Conservation (phyloP, 2,113 vertebrate genomes). For the Pholis gunnellus region DNA sequence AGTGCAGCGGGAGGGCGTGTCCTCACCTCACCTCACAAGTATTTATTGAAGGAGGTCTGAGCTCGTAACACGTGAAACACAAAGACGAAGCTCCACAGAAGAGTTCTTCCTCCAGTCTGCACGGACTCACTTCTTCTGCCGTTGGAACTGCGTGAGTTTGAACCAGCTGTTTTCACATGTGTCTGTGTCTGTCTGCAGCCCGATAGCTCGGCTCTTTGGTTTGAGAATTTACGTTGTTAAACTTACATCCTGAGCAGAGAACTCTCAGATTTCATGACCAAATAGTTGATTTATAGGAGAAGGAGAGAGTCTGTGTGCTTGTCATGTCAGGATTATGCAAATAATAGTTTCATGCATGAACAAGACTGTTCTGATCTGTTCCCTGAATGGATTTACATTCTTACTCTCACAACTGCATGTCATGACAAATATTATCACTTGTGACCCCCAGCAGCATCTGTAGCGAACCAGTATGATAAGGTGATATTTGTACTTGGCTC, state of each 20-base stretch:
- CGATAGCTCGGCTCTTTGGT: neutral
- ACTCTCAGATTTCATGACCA: neutral
- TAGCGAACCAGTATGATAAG: neutral
- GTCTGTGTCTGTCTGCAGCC: neutral
- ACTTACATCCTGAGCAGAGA: neutral
- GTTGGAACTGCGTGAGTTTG: conserved; percentile 68
- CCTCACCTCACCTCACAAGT: conserved; percentile 27
- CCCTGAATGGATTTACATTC: neutral
- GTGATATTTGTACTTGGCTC: neutral
- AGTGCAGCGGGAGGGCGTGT: conserved; percentile 55
- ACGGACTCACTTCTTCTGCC: conserved; percentile 20
- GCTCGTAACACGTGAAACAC: neutral
- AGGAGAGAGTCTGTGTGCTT: neutral
- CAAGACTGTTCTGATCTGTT: neutral
- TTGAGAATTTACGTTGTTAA: neutral
- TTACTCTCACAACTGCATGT: neutral
- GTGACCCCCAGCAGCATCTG: neutral
- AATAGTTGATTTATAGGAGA: neutral
- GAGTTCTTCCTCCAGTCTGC: conserved; percentile 16
- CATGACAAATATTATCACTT: neutral
- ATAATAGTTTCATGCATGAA: neutral
- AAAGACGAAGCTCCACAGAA: conserved; percentile 29
- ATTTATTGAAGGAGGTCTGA: conserved; percentile 61
- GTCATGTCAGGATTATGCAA: neutral
- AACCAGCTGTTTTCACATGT: conserved; percentile 1